phyloP scores from a whole-genome alignment of 2,888 invertebrate genomes.

The Disparrhopalites patrizii region DNA sequence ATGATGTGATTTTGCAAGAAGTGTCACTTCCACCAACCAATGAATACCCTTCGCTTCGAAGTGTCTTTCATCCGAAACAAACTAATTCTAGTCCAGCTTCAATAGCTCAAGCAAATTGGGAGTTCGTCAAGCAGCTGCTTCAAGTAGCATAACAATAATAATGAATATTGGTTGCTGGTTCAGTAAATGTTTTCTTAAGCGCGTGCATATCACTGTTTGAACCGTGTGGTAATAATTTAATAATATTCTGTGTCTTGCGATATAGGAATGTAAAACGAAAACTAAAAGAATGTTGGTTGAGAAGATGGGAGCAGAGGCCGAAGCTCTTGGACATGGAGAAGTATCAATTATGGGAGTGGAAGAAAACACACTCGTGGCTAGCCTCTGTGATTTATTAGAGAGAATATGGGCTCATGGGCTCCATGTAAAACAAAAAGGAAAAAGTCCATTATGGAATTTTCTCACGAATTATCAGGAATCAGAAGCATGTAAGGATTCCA shows the following conservation, averaged over 20 bases:
- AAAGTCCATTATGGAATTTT: slow-evolving; percentile 96
- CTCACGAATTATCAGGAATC: slow-evolving; percentile 82
- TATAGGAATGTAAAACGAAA: slow-evolving; percentile 82
- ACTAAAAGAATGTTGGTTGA: slow-evolving; percentile 98
- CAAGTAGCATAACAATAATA: slow-evolving; percentile 77
- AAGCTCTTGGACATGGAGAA: slow-evolving; percentile 85
- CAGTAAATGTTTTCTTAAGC: too few relatives aligned
- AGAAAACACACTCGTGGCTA: slow-evolving; percentile 97
- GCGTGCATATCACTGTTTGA: too few relatives aligned
- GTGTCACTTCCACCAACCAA: slow-evolving; percentile 35
- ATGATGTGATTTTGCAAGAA: slow-evolving; percentile 44
- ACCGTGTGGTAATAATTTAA: too few relatives aligned
- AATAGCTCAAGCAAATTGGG: slow-evolving; percentile 94
- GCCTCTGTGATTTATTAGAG: slow-evolving; percentile 93
- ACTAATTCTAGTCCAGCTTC: slow-evolving; percentile 67
- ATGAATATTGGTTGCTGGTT: too few relatives aligned
- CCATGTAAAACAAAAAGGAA: slow-evolving; percentile 84
- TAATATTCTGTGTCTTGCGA: too few relatives aligned
- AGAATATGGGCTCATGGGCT: slow-evolving; percentile 97
- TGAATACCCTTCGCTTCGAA: slow-evolving; percentile 43
- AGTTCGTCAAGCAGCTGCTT: slow-evolving; percentile 93
- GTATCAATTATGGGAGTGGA: slow-evolving; percentile 70
- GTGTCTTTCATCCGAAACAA: slow-evolving; percentile 47
- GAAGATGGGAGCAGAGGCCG: slow-evolving; percentile 96
- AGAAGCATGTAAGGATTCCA: slow-evolving; percentile 63